These are phyloP conservation scores for Pristis pectinata DNA, from an alignment of 2,797 vertebrate genomes.

Conservation along the genomic window DNA sequence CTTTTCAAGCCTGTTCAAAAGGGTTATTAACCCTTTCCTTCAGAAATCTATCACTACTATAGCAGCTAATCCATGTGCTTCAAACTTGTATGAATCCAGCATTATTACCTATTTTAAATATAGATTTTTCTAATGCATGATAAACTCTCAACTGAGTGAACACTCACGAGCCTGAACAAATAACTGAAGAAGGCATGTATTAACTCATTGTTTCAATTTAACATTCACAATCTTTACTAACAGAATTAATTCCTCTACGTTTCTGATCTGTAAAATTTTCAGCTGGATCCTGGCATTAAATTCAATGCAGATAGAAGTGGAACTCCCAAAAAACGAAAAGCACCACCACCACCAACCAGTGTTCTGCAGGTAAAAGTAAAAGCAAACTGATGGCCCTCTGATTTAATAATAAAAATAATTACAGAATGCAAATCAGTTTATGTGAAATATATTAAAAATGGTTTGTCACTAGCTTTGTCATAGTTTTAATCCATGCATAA, in stretches of 20 bases:
- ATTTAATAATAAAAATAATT: background rate
- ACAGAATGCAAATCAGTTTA: background rate
- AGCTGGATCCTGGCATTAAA: constrained; percentile 96
- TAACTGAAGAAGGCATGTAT: background rate
- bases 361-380: constrained; percentile 83
- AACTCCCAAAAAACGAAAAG: constrained; percentile 99
- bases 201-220: constrained; percentile 13
- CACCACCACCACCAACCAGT: constrained; percentile 96
- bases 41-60: background rate
- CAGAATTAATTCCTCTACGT: constrained; percentile 68
- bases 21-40: background rate
- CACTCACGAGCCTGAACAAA: background rate
- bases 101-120: background rate
- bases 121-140: constrained; percentile 5
- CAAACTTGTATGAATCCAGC: background rate
- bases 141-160: constrained; percentile 1
- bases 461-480: background rate
- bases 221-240: constrained; percentile 57
- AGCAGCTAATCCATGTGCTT: background rate
- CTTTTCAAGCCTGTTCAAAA: background rate
- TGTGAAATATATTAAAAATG: background rate
- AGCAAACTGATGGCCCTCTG: background rate
- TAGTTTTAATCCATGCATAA: background rate
- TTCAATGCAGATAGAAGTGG: constrained; percentile 94
- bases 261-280: constrained; percentile 69